Evolutionary conservation across 1,140 invertebrate genomes (phyloP), one percentile per base, ranked within the genome.

Genomic region (Brachionus rotundiformis): DNA sequence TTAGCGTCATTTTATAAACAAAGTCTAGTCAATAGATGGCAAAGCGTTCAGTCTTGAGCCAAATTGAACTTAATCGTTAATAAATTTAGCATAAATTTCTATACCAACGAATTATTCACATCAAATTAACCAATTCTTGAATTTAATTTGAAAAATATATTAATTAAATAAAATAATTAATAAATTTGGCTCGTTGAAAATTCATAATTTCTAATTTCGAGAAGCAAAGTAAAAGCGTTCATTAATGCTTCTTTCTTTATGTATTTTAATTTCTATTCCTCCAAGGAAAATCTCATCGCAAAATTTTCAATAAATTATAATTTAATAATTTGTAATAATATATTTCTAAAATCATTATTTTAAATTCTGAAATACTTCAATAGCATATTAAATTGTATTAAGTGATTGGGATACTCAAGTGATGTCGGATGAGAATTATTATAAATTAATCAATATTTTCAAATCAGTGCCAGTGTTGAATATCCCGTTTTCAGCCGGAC

Each of bases 361-460:
- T 54, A 19, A 54, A 54, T 54, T 54, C 47, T 54, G 47, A 54
- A 54, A 54, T 54, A 54, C 47, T 54, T 54, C n/a, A 54, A 54
- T 6, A 54, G 47, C 47, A 54, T 54, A 19, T 54, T 16, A 54
- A 19, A 54, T 54, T 54, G 61, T 29, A 63, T 29, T 31, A 63
- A 29, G 61, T 63, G 11, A 63, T 29, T 63, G 25, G 11, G 8
- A 63, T 10, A 63, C 10, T 13, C 25, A 19, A 33, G 33, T 36
- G 33, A 68, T 68, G 63, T 68, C 63, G 3, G 63, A 68, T 68
- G 63, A 68, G 10, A 68, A 68, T 36, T 68, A 68, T 16, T 68
- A 68, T 10, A 68, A 68, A 36, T 11, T 68, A 33, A 36, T 68
- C 16, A 68, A 68, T 68, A 68, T 68, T 36, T 36, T 68, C 31